Evolutionary conservation across 1,140 invertebrate genomes (phyloP).

Genomic region (Solenopsis fugax): DNA sequence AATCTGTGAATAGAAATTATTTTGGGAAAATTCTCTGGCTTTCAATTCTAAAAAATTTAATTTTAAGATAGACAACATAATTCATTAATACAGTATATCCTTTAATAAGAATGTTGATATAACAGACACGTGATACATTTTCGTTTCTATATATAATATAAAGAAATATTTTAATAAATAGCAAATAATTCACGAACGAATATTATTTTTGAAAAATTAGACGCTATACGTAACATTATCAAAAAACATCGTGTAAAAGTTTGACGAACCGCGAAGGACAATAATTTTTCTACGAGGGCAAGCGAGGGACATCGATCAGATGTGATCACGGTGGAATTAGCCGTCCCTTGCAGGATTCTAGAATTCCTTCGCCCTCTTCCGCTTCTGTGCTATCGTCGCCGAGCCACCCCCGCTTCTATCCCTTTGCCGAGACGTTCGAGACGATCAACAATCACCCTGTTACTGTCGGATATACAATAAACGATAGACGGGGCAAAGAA

Average conservation of each 20-base stretch:
- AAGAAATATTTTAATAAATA: conserved; percentile 13
- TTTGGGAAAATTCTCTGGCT: neutral
- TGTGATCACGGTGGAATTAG: conserved; percentile 85
- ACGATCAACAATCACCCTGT: conserved; percentile 63
- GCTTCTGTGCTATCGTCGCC: conserved; percentile 59
- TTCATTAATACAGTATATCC: neutral
- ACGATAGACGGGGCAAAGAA: conserved; percentile 58
- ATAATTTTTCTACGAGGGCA: conserved; percentile 80
- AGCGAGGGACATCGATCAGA: conserved; percentile 85
- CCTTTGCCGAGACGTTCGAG: conserved; percentile 48
- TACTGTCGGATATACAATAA: conserved; percentile 64
- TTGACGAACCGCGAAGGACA: conserved; percentile 72
- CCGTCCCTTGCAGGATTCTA: conserved; percentile 84
- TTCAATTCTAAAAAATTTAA: neutral
- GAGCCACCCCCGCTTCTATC: conserved; percentile 32
- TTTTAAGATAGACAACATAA: neutral
- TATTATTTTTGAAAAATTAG: conserved; percentile 40
- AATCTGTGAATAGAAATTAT: neutral
- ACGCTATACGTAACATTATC: neutral
- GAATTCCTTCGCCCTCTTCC: conserved; percentile 75
- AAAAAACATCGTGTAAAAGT: conserved; percentile 7
- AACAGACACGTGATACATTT: neutral
- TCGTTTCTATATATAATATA: neutral
- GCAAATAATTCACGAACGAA: neutral
- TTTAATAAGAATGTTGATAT: neutral